Base-by-base conservation (phyloP, 2,797 vertebrate species). In the Rhodeus uyekii region DNA sequence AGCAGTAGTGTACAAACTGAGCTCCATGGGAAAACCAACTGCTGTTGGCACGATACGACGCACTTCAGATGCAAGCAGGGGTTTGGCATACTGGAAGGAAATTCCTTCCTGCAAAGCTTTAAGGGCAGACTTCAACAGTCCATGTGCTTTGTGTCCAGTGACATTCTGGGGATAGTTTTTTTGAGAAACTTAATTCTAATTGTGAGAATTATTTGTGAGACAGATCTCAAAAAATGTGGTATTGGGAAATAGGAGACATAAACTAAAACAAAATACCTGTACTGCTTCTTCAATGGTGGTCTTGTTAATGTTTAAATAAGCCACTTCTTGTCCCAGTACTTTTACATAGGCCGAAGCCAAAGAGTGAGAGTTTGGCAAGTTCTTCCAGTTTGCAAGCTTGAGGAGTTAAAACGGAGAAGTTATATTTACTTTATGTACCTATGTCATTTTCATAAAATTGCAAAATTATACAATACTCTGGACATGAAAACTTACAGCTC, bases 311-410 rank as follows among this genome's bases (percentile, higher is more conserved):
- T 84, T 87, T 65, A 87, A 90, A 84, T 91, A 96, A 80, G 93
- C 90, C 34, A 96, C 1, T 89, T 96, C 95, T 88, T 97, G 94
- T 86, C 90, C 94, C 81, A 96, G 92, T 76, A 95, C 85, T 90
- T 95, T 97, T 78, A 95, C 0, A 76, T 94, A 94, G 38, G 87
- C 22, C 0, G 91, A 94, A 63, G 76, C 94, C 83, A 95, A 86
- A 71, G 93, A 90, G 71, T 93, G 87, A 53, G 87, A 89, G 80
- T 44, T 84, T 67, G 93, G 89, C 81, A 92, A 50, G 69, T 89
- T 81, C 81, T 91, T 96, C 94, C 94, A 96, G 6, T 95, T 85
- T 55, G 92, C 90, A 3, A 96, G 90, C 95, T 96, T 90, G 42
- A 19, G 34, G 78, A 53, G 85, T 50, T 87, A 9, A 29, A 86